Evolutionary conservation across 2,888 invertebrate genomes (phyloP), one percentile per base, ranked within the genome.

Genomic region (Acleris emargana): DNA sequence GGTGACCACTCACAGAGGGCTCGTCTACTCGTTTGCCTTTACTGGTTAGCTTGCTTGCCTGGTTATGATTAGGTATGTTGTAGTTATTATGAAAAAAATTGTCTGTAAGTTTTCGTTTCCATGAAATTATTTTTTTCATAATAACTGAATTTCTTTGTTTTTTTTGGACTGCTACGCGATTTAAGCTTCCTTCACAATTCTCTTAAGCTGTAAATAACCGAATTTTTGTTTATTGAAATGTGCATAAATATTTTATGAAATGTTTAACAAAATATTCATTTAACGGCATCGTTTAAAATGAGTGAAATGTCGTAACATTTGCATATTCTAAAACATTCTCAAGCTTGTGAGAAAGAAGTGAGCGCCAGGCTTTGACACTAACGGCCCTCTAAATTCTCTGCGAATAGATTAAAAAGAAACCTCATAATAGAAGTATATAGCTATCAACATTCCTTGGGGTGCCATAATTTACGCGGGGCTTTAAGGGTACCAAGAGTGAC

Each of bases 401-500:
- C 76, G 76, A 80, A 83, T 77, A 81, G 77, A 83, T 82, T 82
- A 83, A 80, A 77, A 78, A 73, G 72, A 72, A 75, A 79, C 80
- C 82, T 79, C 78, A 76, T 77, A 80, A 76, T 75, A 79, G 74
- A 69, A 70, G 67, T 67, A 53, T 38, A 70, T 71, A 69, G 69
- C 62, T 62, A 66, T 66, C 68, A 66, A 64, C 60, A 72, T 72
- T 73, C 71, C 69, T 71, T 67, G 50, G 62, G 54, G 28, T 17
- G 51, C 60, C 58, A 64, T 64, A 59, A 57, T 66, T 66, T 52
- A 45, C 38, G 51, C 50, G 22, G 28, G 45, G 66, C 32, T 52
- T 66, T 62, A 43, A 50, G 49, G 61, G 67, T 67, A 61, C 60
- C 58, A 64, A 66, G 55, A 67, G 28, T 22, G 11, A 18, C 45